Evolutionary conservation across 2,113 vertebrate genomes (phyloP).

Genomic region (Chaetops frenatus): DNA sequence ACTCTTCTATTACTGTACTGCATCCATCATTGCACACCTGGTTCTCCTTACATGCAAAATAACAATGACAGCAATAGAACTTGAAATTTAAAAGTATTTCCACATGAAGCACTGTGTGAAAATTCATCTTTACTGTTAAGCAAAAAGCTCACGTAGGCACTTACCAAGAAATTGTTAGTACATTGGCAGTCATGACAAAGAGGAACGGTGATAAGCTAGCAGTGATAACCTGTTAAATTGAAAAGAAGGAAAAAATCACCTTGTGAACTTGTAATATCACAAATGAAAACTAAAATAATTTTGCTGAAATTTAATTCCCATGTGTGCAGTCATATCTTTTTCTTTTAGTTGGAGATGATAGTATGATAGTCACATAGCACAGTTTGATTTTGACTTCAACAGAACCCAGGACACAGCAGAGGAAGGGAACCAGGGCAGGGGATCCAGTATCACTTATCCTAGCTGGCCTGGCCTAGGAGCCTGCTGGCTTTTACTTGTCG

Average conservation of each 20-base stretch:
- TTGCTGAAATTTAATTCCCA: not conserved
- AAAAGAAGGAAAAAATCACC: not conserved
- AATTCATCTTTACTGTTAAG: not conserved
- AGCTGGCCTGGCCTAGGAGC: not conserved
- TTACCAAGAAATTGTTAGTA: slow-evolving; percentile 79
- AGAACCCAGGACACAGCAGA: not conserved
- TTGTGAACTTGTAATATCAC: not conserved
- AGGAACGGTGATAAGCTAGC: slow-evolving; percentile 77
- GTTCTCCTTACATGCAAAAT: not conserved
- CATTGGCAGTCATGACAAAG: slow-evolving; percentile 76
- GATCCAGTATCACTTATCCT: not conserved
- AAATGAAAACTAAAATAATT: not conserved
- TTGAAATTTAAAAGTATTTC: not conserved
- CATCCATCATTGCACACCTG: not conserved
- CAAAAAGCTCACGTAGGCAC: slow-evolving; percentile 7
- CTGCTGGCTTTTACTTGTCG: not conserved
- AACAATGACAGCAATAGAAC: not conserved
- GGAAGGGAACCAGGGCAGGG: not conserved
- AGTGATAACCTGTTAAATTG: slow-evolving; percentile 78
- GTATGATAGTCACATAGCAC: accelerated
- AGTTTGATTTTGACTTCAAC: not conserved
- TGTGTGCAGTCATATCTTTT: not conserved
- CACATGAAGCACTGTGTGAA: not conserved
- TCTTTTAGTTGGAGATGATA: not conserved
- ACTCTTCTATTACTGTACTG: not conserved